Conservation (phyloP, 2,888 invertebrate species). For the Cactoblastis cactorum region DNA sequence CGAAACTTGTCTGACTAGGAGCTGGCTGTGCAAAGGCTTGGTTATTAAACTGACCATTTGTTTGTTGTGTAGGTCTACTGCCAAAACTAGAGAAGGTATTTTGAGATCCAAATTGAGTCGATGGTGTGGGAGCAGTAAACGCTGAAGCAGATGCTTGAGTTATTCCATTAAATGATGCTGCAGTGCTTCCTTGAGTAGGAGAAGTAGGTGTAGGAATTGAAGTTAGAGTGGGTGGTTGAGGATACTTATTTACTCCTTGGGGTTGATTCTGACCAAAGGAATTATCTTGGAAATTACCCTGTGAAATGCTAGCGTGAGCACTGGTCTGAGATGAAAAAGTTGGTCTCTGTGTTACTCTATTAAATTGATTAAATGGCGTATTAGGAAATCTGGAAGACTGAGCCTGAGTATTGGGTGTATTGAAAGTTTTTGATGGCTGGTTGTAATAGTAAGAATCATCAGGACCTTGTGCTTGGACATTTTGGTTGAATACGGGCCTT, state of each 20-base stretch:
- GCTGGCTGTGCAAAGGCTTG: background rate
- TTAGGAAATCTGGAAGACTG: slow-evolving; percentile 35
- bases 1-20: slow-evolving; percentile 1
- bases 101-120: slow-evolving; percentile 21
- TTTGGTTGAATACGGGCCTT: slow-evolving; percentile 32
- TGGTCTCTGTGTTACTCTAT: slow-evolving; percentile 29
- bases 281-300: slow-evolving; percentile 23
- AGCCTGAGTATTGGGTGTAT: slow-evolving; percentile 23
- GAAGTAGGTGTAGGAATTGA: slow-evolving; percentile 24
- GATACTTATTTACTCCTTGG: slow-evolving; percentile 23
- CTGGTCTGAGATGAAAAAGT: slow-evolving; percentile 20
- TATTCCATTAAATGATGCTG: slow-evolving; percentile 32
- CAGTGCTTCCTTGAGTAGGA: slow-evolving; percentile 20
- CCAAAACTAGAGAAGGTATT: slow-evolving; percentile 14
- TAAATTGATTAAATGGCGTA: slow-evolving; percentile 37
- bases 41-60: slow-evolving; percentile 13
- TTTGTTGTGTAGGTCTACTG: slow-evolving; percentile 14
- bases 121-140: slow-evolving; percentile 37
- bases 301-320: slow-evolving; percentile 16
- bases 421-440: slow-evolving; percentile 48
- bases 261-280: slow-evolving; percentile 20
- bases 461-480: slow-evolving; percentile 29
- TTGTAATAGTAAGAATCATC: slow-evolving; percentile 55
- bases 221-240: slow-evolving; percentile 26
- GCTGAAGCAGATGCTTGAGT: slow-evolving; percentile 52